Evolutionary conservation across 1,140 invertebrate genomes (phyloP), one percentile per base, ranked within the genome.

Genomic region (Idris sp.): DNA sequence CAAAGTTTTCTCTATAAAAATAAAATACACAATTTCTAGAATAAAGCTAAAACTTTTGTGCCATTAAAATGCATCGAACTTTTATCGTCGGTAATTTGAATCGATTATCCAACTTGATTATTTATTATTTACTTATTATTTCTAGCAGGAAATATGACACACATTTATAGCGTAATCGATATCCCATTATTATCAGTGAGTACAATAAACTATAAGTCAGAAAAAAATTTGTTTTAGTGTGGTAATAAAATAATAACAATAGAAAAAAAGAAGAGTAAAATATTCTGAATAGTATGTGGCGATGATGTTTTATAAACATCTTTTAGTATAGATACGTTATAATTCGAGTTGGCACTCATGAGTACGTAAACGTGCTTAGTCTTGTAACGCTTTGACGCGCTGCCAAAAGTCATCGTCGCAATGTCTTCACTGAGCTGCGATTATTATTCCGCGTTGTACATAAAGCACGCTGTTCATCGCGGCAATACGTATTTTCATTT

Each of bases 301-400:
- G 38, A 48, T 38, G 35, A 56, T 71, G 67, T 76, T 76, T 76
- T 76, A 71, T 71, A 76, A 76, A 76, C 74, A 72, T 76, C 74
- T 76, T 72, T 72, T 67, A 71, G 48, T 56, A n/a, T n/a, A 58
- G 40, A 67, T 72, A 62, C 61, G 67, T 72, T 72, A 72, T 76
- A 76, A 76, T 71, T 76, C 62, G 67, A 67, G 48, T 58, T 71
- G 73, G 73, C 73, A 67, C 30, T 16, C 54, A 58, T 75, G 38
- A 38, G 58, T 58, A 43, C 56, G 73, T 64, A 69, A n/a, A 75
- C 73, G 73, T 64, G 64, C 56, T 64, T 69, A 64, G 73, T 75
- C 65, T 74, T 74, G 72, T 56, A 74, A 74, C 22, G 58, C 40
- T 67, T 76, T 76, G 73, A 76, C 54, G 54, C 65, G 53, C 13